Percentiles rank a stretch among this genome's conserved stretches.
These are phyloP conservation scores for Oxytorus armatus DNA, from an alignment of 2,888 invertebrate species.

Conservation along the genomic window DNA sequence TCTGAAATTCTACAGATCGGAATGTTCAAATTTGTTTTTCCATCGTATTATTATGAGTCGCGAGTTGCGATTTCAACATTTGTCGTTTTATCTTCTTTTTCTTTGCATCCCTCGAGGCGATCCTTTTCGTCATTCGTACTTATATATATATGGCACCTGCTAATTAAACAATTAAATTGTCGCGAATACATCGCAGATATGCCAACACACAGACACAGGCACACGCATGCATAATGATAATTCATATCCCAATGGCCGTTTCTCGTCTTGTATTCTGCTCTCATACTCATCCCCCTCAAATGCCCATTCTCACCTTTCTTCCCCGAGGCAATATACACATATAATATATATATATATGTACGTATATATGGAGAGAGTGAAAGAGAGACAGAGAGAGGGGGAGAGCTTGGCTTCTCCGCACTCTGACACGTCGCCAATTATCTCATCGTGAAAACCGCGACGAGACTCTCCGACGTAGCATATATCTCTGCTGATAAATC, in stretches of 20 bases:
- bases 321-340: constrained; percentile 46
- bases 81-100: background rate
- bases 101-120: constrained; percentile 47
- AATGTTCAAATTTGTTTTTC: too few relatives aligned
- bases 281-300: constrained; percentile 29
- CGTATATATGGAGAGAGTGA: background rate
- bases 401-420: constrained; percentile 40
- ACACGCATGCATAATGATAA: constrained; percentile 34
- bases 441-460: constrained; percentile 56
- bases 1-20: too few relatives aligned
- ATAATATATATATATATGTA: background rate
- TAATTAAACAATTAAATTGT: constrained; percentile 80
- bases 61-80: too few relatives aligned
- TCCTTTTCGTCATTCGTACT: constrained; percentile 59
- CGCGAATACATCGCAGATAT: constrained; percentile 60
- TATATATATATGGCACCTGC: constrained; percentile 48
- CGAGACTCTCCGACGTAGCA: constrained; percentile 22
- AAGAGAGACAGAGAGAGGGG: constrained; percentile 17
- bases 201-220: background rate
- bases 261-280: constrained; percentile 54
- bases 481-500: constrained; percentile 39
- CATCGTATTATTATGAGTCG: too few relatives aligned
- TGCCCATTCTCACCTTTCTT: constrained; percentile 30
- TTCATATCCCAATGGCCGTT: constrained; percentile 59
- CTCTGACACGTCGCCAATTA: constrained; percentile 62